phyloP scores from a whole-genome alignment of 2,797 vertebrate species.

The Heterohyrax brucei region DNA sequence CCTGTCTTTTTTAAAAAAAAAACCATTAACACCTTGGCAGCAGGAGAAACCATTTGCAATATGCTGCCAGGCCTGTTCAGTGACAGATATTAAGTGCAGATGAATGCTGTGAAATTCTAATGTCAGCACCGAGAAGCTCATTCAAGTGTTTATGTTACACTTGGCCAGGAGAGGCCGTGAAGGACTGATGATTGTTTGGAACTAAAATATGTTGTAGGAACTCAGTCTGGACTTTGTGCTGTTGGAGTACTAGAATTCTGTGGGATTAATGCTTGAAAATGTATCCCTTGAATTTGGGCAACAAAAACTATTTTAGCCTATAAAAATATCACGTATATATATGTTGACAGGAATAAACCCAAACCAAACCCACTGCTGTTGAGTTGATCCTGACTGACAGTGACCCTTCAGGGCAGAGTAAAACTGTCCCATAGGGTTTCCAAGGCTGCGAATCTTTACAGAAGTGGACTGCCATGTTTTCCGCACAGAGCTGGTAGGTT shows the following conservation, averaged over 20 bases:
- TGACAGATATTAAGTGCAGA: conserved; percentile 70
- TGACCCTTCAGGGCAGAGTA: no score
- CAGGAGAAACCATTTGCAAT: conserved; percentile 1
- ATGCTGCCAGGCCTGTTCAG: conserved; percentile 58
- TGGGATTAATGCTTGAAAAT: not conserved
- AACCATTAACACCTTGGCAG: conserved; percentile 81
- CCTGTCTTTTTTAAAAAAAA: not conserved
- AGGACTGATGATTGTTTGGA: conserved; percentile 40
- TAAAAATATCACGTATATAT: not conserved
- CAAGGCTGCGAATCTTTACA: no score
- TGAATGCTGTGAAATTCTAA: conserved; percentile 70
- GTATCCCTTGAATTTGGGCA: not conserved
- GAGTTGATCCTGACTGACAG: no score
- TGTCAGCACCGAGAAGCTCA: conserved; percentile 76
- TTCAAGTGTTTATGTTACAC: conserved; percentile 71
- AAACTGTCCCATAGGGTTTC: no score
- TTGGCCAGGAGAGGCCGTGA: conserved; percentile 54
- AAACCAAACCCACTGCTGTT: no score
- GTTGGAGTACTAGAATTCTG: not conserved
- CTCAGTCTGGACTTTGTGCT: not conserved
- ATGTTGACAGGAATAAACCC: not conserved
- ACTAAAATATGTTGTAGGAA: not conserved
- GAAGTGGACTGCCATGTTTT: no score
- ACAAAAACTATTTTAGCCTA: conserved; percentile 30
- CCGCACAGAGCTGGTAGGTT: no score